Percentiles rank a stretch among this genome's conserved stretches.
These are phyloP conservation scores for Ditylenchus weischeri DNA, from an alignment of 2,888 invertebrate species.

Conservation along the genomic window DNA sequence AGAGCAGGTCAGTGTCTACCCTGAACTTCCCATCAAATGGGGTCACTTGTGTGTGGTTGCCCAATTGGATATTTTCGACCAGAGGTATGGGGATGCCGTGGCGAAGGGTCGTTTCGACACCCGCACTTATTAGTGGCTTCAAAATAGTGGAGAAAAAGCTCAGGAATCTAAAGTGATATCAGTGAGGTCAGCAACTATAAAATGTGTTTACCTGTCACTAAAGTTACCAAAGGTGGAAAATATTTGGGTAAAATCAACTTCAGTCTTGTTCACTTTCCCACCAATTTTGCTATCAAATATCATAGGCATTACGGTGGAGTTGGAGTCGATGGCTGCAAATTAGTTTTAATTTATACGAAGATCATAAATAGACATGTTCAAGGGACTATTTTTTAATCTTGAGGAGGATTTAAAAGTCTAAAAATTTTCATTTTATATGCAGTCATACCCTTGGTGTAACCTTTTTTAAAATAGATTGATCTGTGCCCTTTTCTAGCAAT, in stretches of 20 bases:
- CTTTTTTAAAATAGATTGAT: too few relatives aligned
- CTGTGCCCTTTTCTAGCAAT: too few relatives aligned
- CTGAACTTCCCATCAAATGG: conserved; percentile 24
- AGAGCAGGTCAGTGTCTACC: conserved; percentile 34
- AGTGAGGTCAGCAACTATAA: conserved; percentile 3
- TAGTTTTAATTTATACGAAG: neutral
- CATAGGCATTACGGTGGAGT: conserved; percentile 37
- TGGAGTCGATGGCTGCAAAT: conserved; percentile 35
- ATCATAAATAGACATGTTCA: too few relatives aligned
- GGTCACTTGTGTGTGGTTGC: conserved; percentile 31
- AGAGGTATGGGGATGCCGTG: conserved; percentile 49
- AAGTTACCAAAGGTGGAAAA: conserved; percentile 47
- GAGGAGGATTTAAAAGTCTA: too few relatives aligned
- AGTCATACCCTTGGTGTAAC: too few relatives aligned
- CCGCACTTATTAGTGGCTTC: conserved; percentile 36
- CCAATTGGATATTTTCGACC: conserved; percentile 47
- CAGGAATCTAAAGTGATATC: conserved; percentile 34
- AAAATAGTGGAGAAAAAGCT: conserved; percentile 36
- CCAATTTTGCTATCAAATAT: conserved; percentile 33
- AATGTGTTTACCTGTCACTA: conserved; percentile 30
- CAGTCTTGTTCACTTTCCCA: conserved; percentile 38
- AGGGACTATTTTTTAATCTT: too few relatives aligned
- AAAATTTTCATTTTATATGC: too few relatives aligned
- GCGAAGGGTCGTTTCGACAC: conserved; percentile 36
- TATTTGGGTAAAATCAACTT: conserved; percentile 31